A percentile compares a stretch with the other conserved stretches of the same genome.
Conservation (phyloP, 2,797 vertebrate species). For the Euphonia xanthogaster region DNA sequence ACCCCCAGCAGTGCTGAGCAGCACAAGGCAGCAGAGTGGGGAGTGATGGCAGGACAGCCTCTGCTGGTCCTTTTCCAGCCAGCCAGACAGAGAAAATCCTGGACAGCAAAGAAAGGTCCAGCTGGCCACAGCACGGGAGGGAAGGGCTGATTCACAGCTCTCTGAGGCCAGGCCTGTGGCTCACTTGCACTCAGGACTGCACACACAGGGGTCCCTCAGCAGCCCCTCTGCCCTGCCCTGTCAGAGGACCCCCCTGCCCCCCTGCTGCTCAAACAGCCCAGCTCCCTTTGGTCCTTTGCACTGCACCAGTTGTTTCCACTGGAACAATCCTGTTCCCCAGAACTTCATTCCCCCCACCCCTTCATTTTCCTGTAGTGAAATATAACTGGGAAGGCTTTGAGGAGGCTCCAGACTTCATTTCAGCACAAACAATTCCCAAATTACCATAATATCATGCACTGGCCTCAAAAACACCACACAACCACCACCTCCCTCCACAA, state of each 20-base stretch:
- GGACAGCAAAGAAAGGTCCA: background rate
- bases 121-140: background rate
- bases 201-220: background rate
- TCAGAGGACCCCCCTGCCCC: background rate
- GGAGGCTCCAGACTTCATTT: constrained; percentile 44
- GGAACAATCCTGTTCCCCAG: background rate
- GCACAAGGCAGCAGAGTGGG: background rate
- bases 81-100: background rate
- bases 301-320: constrained; percentile 5
- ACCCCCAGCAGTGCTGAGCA: background rate
- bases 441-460: constrained; percentile 4
- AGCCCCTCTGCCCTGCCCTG: background rate
- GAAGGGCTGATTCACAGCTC: background rate
- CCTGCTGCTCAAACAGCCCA: background rate
- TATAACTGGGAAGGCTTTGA: constrained; percentile 22
- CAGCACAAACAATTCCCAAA: constrained; percentile 56
- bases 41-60: background rate
- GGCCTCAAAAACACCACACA: background rate
- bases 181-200: background rate
- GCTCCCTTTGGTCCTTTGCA: background rate
- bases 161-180: background rate
- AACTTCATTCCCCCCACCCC: background rate
- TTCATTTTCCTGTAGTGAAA: constrained; percentile 18
- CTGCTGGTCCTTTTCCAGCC: background rate
- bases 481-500: background rate